Percentiles rank a stretch among this genome's conserved stretches.
Conservation (phyloP, 2,797 vertebrate genomes). For the Dallia pectoralis region DNA sequence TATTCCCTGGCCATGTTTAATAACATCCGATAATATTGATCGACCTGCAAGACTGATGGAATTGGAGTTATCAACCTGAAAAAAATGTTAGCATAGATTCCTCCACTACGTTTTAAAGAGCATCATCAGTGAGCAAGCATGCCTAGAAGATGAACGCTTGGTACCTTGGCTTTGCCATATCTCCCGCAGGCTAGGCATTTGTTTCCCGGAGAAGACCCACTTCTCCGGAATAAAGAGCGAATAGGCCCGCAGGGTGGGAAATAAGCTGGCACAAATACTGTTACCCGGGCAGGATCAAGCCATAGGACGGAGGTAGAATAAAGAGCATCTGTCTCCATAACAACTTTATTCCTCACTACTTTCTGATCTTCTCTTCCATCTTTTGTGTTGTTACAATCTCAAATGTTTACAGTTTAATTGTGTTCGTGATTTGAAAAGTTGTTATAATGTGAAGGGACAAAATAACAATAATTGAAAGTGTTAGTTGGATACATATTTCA, state of each 20-base stretch:
- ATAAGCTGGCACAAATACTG: constrained; percentile 11
- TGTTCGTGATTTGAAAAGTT: too few relatives aligned
- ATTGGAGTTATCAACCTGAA: constrained; percentile 27
- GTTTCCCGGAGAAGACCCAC: constrained; percentile 7
- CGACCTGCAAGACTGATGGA: constrained; percentile 37
- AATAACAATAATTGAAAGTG: too few relatives aligned
- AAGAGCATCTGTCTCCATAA: not conserved
- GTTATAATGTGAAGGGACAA: too few relatives aligned
- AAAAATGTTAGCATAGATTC: constrained; percentile 7
- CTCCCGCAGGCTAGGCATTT: constrained; percentile 1
- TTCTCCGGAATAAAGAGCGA: not conserved
- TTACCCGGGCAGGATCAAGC: not conserved
- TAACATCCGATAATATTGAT: constrained; percentile 42
- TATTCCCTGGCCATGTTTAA: constrained; percentile 42
- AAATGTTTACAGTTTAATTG: too few relatives aligned
- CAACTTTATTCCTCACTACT: not conserved
- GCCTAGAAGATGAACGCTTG: not conserved
- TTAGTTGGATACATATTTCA: too few relatives aligned
- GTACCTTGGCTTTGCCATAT: not conserved
- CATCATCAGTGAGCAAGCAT: constrained; percentile 18
- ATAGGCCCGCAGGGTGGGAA: constrained; percentile 11
- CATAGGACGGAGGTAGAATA: not conserved
- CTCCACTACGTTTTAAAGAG: not conserved
- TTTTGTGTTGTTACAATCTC: too few relatives aligned
- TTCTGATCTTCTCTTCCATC: too few relatives aligned